These are phyloP conservation scores for Florisuga fusca DNA, from an alignment of 2,797 vertebrate species.

Conservation along the genomic window DNA sequence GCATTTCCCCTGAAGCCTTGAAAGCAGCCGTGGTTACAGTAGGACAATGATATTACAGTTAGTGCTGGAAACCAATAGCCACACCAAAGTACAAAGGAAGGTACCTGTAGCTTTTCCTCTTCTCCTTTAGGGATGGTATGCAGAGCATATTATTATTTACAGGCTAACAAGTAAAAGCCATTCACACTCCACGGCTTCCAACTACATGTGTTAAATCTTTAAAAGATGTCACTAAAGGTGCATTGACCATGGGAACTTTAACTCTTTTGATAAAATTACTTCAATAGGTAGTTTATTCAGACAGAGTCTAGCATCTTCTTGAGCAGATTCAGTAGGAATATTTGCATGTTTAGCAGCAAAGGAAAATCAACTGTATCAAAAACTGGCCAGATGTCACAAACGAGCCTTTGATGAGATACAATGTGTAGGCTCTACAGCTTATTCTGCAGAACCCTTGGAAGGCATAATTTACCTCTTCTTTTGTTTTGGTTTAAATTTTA, in stretches of 20 bases:
- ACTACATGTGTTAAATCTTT: fast-evolving
- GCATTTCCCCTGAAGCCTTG: neutral
- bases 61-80: neutral
- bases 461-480: neutral
- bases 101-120: neutral
- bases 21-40: fast-evolving
- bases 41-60: neutral
- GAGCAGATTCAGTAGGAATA: neutral
- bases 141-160: neutral
- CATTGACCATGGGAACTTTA: neutral
- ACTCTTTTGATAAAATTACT: neutral
- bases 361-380: neutral
- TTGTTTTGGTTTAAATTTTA: neutral
- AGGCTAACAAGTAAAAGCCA: neutral
- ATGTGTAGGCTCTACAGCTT: neutral
- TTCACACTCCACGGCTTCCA: neutral
- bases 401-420: neutral
- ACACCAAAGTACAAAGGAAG: neutral
- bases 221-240: neutral
- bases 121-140: neutral
- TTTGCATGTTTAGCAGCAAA: fast-evolving
- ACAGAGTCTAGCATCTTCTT: neutral
- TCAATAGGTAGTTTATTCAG: neutral
- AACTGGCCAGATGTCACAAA: neutral
- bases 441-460: neutral